These are phyloP conservation scores for Allophyes oxyacanthae DNA, from an alignment of 2,888 invertebrate species.

Conservation along the genomic window DNA sequence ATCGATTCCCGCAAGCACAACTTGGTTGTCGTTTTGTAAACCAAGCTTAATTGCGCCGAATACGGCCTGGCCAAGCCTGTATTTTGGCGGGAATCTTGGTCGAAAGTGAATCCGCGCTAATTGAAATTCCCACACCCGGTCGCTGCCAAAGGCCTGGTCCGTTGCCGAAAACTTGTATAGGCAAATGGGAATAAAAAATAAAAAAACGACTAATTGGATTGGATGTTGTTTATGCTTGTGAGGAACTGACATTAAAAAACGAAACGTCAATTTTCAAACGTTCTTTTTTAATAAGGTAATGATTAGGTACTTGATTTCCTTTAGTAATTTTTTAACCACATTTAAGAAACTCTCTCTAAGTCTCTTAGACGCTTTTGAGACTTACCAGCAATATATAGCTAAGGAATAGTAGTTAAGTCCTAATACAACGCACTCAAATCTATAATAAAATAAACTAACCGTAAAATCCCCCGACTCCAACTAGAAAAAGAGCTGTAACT, in stretches of 20 bases:
- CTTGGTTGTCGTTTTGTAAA: slow-evolving; percentile 36
- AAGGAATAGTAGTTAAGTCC: too few relatives aligned
- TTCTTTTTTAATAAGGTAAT: not conserved
- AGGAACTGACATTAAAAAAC: slow-evolving; percentile 8
- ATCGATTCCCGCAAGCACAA: too few relatives aligned
- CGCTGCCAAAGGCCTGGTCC: slow-evolving; percentile 52
- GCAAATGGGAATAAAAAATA: slow-evolving; percentile 32
- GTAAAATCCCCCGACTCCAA: too few relatives aligned
- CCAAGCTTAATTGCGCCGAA: slow-evolving; percentile 46
- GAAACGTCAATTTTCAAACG: too few relatives aligned
- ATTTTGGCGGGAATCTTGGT: slow-evolving; percentile 56
- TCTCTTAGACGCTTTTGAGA: too few relatives aligned
- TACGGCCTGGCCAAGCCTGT: slow-evolving; percentile 41
- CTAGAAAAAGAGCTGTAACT: too few relatives aligned
- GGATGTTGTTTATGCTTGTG: slow-evolving; percentile 20
- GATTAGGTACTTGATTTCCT: too few relatives aligned
- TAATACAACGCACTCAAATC: too few relatives aligned
- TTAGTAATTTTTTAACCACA: too few relatives aligned
- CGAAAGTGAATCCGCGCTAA: slow-evolving; percentile 61
- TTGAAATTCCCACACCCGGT: slow-evolving; percentile 63
- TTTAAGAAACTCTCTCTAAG: too few relatives aligned
- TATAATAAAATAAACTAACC: too few relatives aligned
- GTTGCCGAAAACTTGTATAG: slow-evolving; percentile 33
- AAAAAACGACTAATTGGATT: slow-evolving; percentile 31
- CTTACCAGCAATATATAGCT: too few relatives aligned